Evolutionary conservation across 2,113 vertebrate species (phyloP), one percentile per base, ranked within the genome.

Genomic region (Sander vitreus): DNA sequence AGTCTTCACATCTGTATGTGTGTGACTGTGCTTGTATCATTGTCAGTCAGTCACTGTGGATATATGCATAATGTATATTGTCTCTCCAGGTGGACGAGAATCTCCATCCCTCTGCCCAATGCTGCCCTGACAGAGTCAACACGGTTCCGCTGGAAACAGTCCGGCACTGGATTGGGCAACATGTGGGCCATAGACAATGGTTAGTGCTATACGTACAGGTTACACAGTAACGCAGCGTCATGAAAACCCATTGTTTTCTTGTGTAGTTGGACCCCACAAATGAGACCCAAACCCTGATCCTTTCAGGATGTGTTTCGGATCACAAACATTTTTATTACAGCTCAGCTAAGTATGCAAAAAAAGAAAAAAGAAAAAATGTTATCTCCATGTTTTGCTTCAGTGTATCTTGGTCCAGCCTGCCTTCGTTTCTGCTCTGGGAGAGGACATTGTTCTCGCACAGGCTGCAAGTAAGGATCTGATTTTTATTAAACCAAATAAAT

Each of bases 101-200:
- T 99, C 93, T 97, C 97, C 0, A 96, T 97, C 89, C 98, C 97
- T 45, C 95, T 99, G 87, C 97, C 98, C 79, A 99, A 98, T 0
- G 96, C 97, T 30, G 98, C 97, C 0, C 93, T 99, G 63, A 98
- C 98, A 45, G 96, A 94, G 27, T 95, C 95, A 73, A 98, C 97
- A 23, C 96, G 97, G 69, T 97, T 99, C 89, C 97, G 97, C 79
- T 99, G 98, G 98, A 97, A 96, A 85, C 98, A 99, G 92, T 96
- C 90, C 0, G 97, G 97, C 87, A 91, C 93, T 3, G 96, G 97
- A 85, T 81, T 93, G 14, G 96, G 96, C 84, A 98, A 96, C 94
- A 99, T 99, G 97, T 99, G 98, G 98, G 98, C 98, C 79, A 95
- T 99, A 33, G 98, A 99, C 94, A 99, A 98, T 57, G 96, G 98